A percentile compares a stretch with the other conserved stretches of the same genome.
phyloP scores from a whole-genome alignment of 2,797 vertebrate genomes.

The Erethizon dorsatum region DNA sequence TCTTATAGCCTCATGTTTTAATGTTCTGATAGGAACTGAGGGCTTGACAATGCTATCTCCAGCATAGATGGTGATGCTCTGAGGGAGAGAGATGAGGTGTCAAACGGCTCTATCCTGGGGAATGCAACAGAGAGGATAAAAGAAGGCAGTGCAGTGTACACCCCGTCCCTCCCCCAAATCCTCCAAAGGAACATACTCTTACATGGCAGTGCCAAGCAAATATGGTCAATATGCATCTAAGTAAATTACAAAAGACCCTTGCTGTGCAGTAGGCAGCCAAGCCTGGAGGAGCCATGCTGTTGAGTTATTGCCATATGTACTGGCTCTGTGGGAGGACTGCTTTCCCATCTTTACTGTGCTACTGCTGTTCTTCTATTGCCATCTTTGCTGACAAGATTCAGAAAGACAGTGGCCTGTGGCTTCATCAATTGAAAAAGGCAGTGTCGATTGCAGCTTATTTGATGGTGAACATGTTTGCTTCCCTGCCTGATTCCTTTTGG shows the following conservation, averaged over 20 bases:
- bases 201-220: slow-evolving; percentile 60
- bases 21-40: background rate
- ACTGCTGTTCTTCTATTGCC: background rate
- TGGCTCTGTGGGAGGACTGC: background rate
- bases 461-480: background rate
- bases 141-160: rapidly evolving
- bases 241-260: slow-evolving; percentile 46
- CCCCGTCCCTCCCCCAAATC: background rate
- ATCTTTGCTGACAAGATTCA: slow-evolving; percentile 63
- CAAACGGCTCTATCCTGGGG: background rate
- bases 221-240: slow-evolving; percentile 69
- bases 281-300: slow-evolving; percentile 50
- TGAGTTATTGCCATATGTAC: background rate
- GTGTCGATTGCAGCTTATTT: background rate
- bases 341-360: background rate
- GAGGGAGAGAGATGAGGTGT: background rate
- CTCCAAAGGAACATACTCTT: background rate
- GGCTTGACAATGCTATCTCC: background rate
- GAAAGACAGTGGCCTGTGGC: slow-evolving; percentile 7
- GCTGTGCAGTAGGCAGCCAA: slow-evolving; percentile 3
- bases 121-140: background rate
- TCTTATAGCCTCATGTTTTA: background rate
- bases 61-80: background rate
- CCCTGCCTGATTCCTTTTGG: background rate
- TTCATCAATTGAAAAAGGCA: slow-evolving; percentile 41